Percentiles rank a stretch among this genome's conserved stretches.
phyloP scores from a whole-genome alignment of 2,113 vertebrate species.

The Apaloderma vittatum region DNA sequence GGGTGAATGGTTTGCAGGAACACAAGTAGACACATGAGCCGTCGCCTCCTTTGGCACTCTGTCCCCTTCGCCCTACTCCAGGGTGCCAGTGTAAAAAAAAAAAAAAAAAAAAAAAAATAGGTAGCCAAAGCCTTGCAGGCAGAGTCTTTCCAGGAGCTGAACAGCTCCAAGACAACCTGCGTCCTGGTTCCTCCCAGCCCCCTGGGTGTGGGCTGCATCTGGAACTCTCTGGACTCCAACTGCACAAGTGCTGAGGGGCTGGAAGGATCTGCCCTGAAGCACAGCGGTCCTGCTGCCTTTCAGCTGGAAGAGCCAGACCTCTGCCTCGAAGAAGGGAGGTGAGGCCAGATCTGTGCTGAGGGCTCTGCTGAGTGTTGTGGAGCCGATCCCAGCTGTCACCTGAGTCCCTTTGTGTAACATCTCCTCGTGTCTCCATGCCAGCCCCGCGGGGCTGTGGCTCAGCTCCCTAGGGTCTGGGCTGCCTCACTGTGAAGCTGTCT shows the following conservation, averaged over 20 bases:
- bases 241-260: not conserved
- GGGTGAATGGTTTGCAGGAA: not conserved
- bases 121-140: not conserved
- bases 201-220: not conserved
- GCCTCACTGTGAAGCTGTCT: fast-evolving
- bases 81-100: not conserved
- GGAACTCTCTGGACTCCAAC: not conserved
- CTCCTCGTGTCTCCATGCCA: not conserved
- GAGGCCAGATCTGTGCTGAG: not conserved
- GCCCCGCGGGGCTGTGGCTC: not conserved
- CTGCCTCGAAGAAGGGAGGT: not conserved
- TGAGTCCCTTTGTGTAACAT: fast-evolving
- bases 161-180: not conserved
- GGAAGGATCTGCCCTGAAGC: not conserved
- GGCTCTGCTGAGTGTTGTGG: fast-evolving
- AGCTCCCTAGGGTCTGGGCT: not conserved
- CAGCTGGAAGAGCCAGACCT: not conserved
- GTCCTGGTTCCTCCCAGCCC: not conserved
- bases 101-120: too few relatives aligned
- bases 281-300: not conserved
- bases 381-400: not conserved
- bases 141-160: not conserved
- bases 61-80: not conserved
- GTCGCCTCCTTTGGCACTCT: not conserved
- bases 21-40: not conserved